A percentile compares a stretch with the other conserved stretches of the same genome.
Conservation (phyloP, 2,797 vertebrate species). For the Bryconaethiops microstoma region DNA sequence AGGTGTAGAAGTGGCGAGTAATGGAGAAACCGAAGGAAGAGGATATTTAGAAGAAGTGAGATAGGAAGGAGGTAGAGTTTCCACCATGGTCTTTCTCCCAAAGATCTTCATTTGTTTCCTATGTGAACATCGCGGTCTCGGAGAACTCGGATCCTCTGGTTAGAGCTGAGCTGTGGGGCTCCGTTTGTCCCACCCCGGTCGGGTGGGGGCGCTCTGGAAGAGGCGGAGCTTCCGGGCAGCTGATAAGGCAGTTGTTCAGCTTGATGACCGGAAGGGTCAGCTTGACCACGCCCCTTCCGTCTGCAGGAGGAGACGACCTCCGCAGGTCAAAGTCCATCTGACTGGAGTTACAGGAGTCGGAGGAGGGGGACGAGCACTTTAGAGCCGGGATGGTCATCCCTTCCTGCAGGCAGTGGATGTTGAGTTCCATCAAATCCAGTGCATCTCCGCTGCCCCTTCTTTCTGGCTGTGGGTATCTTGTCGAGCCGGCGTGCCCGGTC, state of each 20-base stretch:
- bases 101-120: not conserved
- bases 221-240: constrained; percentile 40
- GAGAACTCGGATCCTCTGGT: not conserved
- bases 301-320: constrained; percentile 28
- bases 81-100: not conserved
- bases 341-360: constrained; percentile 76
- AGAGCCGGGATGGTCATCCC: constrained; percentile 62
- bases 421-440: constrained; percentile 49
- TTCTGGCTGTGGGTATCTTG: constrained; percentile 22
- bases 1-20: not conserved
- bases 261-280: constrained; percentile 73
- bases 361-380: constrained; percentile 68
- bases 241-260: constrained; percentile 74
- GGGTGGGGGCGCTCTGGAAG: constrained; percentile 49
- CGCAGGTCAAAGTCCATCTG: constrained; percentile 70
- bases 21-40: not conserved
- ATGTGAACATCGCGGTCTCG: not conserved
- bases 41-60: too few relatives aligned
- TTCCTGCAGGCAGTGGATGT: constrained; percentile 63
- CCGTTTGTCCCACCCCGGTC: constrained; percentile 12
- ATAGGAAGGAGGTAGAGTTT: not conserved
- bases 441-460: constrained; percentile 18
- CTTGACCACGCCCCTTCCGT: constrained; percentile 45
- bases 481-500: constrained; percentile 58
- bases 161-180: constrained; percentile 8